Base-by-base conservation (phyloP, 92 coral and sea anemone species). In the Metridium senile region DNA sequence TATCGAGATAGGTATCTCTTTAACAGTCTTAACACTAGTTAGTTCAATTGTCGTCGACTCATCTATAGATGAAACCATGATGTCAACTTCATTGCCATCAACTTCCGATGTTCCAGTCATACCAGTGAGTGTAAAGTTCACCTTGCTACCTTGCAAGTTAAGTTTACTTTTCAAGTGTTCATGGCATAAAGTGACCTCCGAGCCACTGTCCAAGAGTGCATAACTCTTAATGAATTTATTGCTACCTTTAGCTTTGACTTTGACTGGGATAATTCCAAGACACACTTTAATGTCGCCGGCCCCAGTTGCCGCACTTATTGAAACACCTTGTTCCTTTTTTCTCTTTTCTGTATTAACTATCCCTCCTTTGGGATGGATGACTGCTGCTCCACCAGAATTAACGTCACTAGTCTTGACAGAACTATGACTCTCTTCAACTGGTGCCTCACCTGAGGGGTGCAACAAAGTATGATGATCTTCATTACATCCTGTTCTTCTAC, bases 191-290 rank as follows among this genome's bases (percentile, higher is more conserved):
- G 91, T 90, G 29, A 85, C 87, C 34, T 90, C 91, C 20, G 83
- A 84, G 29, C 90, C 87, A 79, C 78, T 82, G 80, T 86, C 93
- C 67, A 80, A 54, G 26, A 83, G 35, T 25, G 87, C 97, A 63
- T 86, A 66, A 28, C 87, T 90, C 26, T 76, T 82, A 11, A 87
- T 64, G 26, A 49, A 33, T 31, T 58, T 70, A 43, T 31, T 33
- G 22, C 82, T 75, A 59, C 83, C 86, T 71, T 45, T 80, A n/a
- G 83, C 87, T 64, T 68, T 70, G 16, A 87, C 87, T 58, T 73
- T 87, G 18, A 91, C 90, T 35, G 97, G 90, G 70, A 90, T 59
- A 32, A 84, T 85, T 21, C 96, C 89, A 3, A 87, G 79, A 62
- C 89, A 89, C 10, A 89, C 84, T 28, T 84, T 68, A 56, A 29